These are phyloP conservation scores for Sipha flava DNA, from an alignment of 1,140 invertebrate genomes.

Conservation along the genomic window DNA sequence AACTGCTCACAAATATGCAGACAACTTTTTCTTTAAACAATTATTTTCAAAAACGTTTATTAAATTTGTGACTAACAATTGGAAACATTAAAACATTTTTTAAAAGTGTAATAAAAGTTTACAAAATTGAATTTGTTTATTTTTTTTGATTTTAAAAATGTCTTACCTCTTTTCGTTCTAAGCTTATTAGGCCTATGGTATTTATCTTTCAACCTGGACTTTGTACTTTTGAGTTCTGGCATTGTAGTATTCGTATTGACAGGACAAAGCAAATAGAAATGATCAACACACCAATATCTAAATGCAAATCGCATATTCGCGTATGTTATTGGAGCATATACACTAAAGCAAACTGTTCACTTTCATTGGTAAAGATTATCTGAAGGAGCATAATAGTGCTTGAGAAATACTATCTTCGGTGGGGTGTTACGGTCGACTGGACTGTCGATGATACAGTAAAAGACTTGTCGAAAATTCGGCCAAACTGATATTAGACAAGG, in stretches of 20 bases:
- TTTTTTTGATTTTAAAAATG: neutral
- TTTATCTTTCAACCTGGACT: constrained; percentile 26
- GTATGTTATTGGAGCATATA: neutral
- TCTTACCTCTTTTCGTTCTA: constrained; percentile 6
- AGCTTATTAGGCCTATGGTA: constrained; percentile 25
- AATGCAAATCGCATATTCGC: constrained; percentile 1
- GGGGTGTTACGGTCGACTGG: constrained; percentile 31
- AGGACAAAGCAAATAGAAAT: neutral
- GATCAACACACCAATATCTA: constrained; percentile 2
- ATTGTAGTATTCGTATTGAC: neutral
- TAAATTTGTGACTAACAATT: no score
- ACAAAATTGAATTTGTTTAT: neutral
- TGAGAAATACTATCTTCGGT: constrained; percentile 3
- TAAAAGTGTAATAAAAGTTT: no score
- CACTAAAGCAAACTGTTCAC: neutral
- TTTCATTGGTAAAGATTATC: neutral
- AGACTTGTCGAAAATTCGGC: neutral
- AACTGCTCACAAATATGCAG: no score
- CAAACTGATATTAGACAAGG: neutral
- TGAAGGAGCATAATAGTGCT: neutral
- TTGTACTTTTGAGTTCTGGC: neutral
- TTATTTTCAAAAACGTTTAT: no score
- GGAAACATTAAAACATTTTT: no score
- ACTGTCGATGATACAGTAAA: neutral
- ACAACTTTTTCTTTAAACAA: no score